phyloP scores from a whole-genome alignment of 2,888 invertebrate genomes.

The Agrilus biguttatus region DNA sequence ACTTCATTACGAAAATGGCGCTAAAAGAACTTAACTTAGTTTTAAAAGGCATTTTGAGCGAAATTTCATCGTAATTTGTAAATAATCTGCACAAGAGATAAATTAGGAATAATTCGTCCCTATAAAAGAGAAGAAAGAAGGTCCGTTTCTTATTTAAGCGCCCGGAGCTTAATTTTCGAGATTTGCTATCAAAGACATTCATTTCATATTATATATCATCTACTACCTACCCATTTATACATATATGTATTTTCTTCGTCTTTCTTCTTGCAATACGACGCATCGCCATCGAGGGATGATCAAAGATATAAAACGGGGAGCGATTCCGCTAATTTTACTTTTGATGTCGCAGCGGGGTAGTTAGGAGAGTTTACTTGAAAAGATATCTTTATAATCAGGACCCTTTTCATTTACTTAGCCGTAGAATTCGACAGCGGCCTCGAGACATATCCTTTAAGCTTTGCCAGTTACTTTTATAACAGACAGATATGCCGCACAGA shows the following conservation, averaged over 20 bases:
- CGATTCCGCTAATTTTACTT: slow-evolving; percentile 29
- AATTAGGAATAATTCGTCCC: too few species aligned
- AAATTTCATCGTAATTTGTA: too few species aligned
- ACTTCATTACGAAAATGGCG: too few species aligned
- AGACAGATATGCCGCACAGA: too few species aligned
- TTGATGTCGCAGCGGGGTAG: slow-evolving; percentile 21
- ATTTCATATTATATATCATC: too few species aligned
- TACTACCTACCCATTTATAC: not conserved
- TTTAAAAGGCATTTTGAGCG: too few species aligned
- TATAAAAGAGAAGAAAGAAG: not conserved
- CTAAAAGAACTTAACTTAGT: too few species aligned
- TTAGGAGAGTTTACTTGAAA: slow-evolving; percentile 25
- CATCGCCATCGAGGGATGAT: slow-evolving; percentile 22
- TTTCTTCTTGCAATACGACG: not conserved
- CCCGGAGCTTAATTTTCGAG: not conserved
- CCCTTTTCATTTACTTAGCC: slow-evolving; percentile 13
- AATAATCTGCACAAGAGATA: too few species aligned
- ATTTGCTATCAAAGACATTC: not conserved
- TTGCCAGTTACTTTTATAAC: too few species aligned
- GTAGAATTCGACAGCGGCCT: slow-evolving; percentile 1
- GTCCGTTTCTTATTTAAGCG: not conserved
- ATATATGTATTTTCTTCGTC: not conserved
- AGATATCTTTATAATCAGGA: slow-evolving; percentile 20
- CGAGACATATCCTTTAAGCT: too few species aligned
- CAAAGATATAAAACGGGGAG: slow-evolving; percentile 26